Percentiles rank a stretch among this genome's conserved stretches.
Evolutionary conservation across 2,113 vertebrate species (phyloP).

Genomic region (Apodemus sylvaticus): DNA sequence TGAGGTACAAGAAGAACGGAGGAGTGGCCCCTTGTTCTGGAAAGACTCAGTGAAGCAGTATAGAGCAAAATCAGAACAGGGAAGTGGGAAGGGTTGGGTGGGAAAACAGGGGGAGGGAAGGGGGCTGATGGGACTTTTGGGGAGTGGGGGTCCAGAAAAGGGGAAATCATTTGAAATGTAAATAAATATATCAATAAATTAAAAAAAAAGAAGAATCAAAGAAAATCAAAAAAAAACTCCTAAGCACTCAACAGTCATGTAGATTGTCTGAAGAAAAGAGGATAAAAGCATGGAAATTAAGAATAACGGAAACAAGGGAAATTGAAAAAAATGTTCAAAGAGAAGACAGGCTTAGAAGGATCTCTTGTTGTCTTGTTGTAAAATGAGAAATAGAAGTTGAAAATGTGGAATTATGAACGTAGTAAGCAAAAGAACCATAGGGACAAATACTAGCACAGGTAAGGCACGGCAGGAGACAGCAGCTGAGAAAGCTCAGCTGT

Average conservation of each 20-base stretch:
- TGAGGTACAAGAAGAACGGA: too few species aligned
- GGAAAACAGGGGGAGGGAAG: too few species aligned
- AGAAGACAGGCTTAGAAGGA: not conserved
- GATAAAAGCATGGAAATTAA: slow-evolving; percentile 22
- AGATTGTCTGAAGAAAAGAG: not conserved
- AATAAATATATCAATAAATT: too few species aligned
- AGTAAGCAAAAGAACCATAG: not conserved
- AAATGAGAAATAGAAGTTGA: slow-evolving; percentile 13
- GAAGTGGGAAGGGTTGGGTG: too few species aligned
- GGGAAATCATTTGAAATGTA: too few species aligned
- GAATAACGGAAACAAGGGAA: not conserved
- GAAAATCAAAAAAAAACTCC: too few species aligned
- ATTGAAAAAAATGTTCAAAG: not conserved
- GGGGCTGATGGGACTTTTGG: too few species aligned
- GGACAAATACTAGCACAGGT: not conserved
- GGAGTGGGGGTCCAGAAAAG: too few species aligned
- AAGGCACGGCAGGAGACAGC: slow-evolving; percentile 1
- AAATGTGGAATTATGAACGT: slow-evolving; percentile 37
- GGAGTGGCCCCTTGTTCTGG: too few species aligned
- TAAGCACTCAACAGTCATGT: not conserved
- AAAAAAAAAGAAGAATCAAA: too few species aligned
- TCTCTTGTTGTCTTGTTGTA: not conserved
- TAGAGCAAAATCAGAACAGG: too few species aligned
- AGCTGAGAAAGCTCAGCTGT: not conserved
- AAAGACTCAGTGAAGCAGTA: too few species aligned